These are phyloP conservation scores for Hylomyscus alleni DNA, from an alignment of 2,797 vertebrate genomes.

Conservation along the genomic window DNA sequence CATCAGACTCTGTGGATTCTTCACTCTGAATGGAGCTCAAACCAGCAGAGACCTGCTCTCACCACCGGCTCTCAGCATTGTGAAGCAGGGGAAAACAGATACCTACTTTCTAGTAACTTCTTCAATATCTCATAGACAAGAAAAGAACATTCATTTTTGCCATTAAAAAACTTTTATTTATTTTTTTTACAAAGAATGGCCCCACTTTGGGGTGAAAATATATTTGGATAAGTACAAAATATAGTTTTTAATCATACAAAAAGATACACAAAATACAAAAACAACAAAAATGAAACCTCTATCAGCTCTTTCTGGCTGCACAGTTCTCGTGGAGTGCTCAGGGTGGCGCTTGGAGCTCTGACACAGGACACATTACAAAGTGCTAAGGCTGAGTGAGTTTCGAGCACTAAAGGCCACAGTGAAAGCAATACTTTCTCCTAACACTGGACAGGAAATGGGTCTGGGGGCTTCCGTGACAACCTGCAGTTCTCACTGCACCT, in stretches of 20 bases:
- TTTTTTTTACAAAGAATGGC: constrained; percentile 78
- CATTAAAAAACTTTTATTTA: constrained; percentile 70
- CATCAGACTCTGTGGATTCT: not conserved
- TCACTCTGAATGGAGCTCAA: not conserved
- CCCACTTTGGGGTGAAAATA: constrained; percentile 79
- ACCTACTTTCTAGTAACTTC: not conserved
- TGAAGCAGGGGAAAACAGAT: not conserved
- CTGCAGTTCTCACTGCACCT: not conserved
- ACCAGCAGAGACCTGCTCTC: not conserved
- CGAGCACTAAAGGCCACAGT: not conserved
- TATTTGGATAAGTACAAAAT: constrained; percentile 85
- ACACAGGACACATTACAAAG: constrained; percentile 78
- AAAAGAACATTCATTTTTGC: not conserved
- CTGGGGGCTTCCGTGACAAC: not conserved
- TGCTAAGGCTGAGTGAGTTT: constrained; percentile 64
- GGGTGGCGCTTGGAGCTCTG: constrained; percentile 71
- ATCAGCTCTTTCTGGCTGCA: constrained; percentile 61
- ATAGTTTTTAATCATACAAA: constrained; percentile 83
- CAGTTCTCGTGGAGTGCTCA: constrained; percentile 22
- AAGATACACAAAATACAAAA: constrained; percentile 81
- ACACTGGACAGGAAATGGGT: not conserved
- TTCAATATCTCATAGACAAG: constrained; percentile 36
- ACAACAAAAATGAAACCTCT: constrained; percentile 40
- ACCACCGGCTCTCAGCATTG: not conserved
- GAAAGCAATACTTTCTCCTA: not conserved